These are phyloP conservation scores for Steinernema carpocapsae DNA, from an alignment of 2,888 invertebrate genomes.

Conservation along the genomic window DNA sequence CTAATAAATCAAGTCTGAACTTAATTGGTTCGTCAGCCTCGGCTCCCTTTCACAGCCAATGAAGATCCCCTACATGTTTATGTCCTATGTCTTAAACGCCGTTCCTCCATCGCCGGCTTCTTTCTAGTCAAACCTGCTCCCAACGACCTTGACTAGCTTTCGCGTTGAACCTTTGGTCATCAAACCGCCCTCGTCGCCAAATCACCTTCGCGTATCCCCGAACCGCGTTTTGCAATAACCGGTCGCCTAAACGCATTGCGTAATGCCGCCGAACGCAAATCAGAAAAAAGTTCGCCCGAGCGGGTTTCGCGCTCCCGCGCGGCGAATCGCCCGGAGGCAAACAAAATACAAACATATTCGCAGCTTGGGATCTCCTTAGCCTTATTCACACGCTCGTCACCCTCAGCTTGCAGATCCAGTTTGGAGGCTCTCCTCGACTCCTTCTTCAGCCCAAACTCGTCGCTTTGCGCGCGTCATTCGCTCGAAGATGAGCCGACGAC, in stretches of 20 bases:
- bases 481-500: constrained; percentile 25
- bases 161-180: too few species aligned
- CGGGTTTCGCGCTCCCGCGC: constrained; percentile 5
- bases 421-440: constrained; percentile 26
- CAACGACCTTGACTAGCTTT: too few species aligned
- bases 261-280: not conserved
- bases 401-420: constrained; percentile 13
- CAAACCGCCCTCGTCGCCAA: too few species aligned
- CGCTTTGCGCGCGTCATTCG: constrained; percentile 28
- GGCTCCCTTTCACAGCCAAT: not conserved
- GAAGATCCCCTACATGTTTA: too few species aligned
- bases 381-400: constrained; percentile 14
- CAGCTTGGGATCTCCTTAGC: constrained; percentile 22
- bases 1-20: not conserved
- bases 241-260: constrained; percentile 16
- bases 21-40: not conserved
- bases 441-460: constrained; percentile 28
- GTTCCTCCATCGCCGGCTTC: too few species aligned
- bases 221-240: constrained; percentile 30
- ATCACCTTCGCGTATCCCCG: too few species aligned
- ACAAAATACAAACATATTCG: constrained; percentile 35
- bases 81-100: too few species aligned
- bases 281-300: constrained; percentile 7
- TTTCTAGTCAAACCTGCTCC: too few species aligned
- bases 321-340: constrained; percentile 14